Base-by-base conservation (phyloP, 2,797 vertebrate genomes). In the Ptychobarbus kaznakovi region DNA sequence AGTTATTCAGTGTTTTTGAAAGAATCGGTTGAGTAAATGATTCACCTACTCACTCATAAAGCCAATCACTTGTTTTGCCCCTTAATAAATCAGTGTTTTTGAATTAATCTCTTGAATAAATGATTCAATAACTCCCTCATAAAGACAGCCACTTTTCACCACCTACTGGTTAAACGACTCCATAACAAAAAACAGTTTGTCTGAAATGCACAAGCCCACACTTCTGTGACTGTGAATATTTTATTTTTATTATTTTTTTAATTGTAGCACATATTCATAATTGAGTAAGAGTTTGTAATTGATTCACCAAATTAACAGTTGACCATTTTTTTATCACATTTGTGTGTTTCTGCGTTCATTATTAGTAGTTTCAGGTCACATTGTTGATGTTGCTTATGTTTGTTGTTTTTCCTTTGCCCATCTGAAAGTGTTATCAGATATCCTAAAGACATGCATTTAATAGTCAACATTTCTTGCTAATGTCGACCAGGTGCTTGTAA, bases 391-490 rank as follows among this genome's bases (percentile, higher is more conserved):
- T 32, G 25, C 42, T 38, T n/a, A 40, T 51, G 61, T 32, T 72
- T 58, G 25, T 28, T 69, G 28, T 46, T 28, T n/a, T 61, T 73
- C 51, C 6, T 13, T n/a, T 11, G 11, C 12, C 68, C 35, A 51
- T 77, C 53, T 83, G 35, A 35, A 65, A 85, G 44, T 44, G 25
- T 38, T 56, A 51, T 42, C 65, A 12, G n/a, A 38, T 46, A 42
- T 82, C 46, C 70, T 58, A 44, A 82, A 81, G 16, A 53, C 35
- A 65, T 77, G 42, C 46, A 32, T 80, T 56, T 53, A 81, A 69
- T 42, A 81, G 69, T 68, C 68, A 81, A 49, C 80, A 81, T 79
- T 79, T 79, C 56, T 81, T 66, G 25, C 9, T 84, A 89, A 88
- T 85, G 51, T 38, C 38, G n/a, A 6, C 80, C 87, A 87, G 81